These are phyloP conservation scores for Ceramica pisi DNA, from an alignment of 2,888 invertebrate genomes.

Conservation along the genomic window DNA sequence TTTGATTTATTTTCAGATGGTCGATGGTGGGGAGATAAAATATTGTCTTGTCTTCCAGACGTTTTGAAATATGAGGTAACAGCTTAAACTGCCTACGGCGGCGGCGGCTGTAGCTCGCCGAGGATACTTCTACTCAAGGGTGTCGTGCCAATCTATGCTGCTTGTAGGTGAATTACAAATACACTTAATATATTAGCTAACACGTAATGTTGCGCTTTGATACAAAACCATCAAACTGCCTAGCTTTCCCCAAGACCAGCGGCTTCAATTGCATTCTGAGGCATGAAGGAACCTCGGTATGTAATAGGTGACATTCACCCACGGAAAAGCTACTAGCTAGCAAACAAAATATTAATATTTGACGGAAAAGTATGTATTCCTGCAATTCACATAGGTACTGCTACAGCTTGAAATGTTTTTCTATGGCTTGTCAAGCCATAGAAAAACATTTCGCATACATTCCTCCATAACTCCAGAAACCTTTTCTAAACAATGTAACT, in stretches of 20 bases:
- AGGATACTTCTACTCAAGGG: background rate
- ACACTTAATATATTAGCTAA: background rate
- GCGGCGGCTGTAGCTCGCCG: background rate
- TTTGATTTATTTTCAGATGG: background rate
- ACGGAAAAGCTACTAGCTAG: no score
- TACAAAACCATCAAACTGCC: no score
- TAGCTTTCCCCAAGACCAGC: no score
- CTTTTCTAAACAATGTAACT: conserved; percentile 2
- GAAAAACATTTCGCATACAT: background rate
- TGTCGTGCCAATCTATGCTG: background rate
- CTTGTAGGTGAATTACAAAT: no score
- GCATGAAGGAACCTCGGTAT: no score
- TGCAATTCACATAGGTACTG: no score
- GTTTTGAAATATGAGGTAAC: background rate
- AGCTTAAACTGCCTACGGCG: background rate
- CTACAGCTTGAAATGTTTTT: no score
- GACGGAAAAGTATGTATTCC: no score
- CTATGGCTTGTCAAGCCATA: no score
- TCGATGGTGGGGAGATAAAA: background rate
- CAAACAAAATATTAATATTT: no score
- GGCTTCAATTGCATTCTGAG: no score
- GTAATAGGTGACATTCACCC: no score
- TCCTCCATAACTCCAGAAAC: background rate
- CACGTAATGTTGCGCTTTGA: background rate
- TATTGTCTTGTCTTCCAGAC: background rate